A percentile compares a stretch with the other conserved stretches of the same genome.
Conservation (phyloP, 2,888 invertebrate species). For the Bursaphelenchus okinawaensis region DNA sequence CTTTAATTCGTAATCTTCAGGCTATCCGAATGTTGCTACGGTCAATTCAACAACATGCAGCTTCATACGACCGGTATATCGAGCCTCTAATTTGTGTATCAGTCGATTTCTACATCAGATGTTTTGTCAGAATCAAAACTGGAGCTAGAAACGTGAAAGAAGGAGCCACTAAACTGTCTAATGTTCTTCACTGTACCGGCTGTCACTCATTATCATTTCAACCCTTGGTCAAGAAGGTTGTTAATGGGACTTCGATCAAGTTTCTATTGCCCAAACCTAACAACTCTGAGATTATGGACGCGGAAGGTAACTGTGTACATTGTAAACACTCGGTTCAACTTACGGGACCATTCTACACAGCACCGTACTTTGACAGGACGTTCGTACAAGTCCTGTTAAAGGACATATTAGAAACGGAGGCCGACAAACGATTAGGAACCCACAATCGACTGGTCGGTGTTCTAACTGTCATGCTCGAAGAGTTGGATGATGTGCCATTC, state of each 20-base stretch:
- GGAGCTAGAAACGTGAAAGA: slow-evolving; percentile 80
- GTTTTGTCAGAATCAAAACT: slow-evolving; percentile 78
- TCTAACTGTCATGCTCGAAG: slow-evolving; percentile 71
- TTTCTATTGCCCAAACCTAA: slow-evolving; percentile 17
- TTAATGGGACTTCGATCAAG: slow-evolving; percentile 35
- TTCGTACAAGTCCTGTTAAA: slow-evolving; percentile 72
- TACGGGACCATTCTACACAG: slow-evolving; percentile 91
- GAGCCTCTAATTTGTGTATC: slow-evolving; percentile 82
- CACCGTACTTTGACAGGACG: slow-evolving; percentile 72
- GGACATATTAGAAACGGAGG: slow-evolving; percentile 37
- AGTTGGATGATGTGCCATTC: slow-evolving; percentile 76
- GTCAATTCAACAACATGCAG: slow-evolving; percentile 83
- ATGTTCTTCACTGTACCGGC: slow-evolving; percentile 82
- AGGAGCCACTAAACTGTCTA: slow-evolving; percentile 77
- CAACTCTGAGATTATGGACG: slow-evolving; percentile 21
- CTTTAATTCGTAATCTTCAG: too few relatives aligned
- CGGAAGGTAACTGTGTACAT: slow-evolving; percentile 39
- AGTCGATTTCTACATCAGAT: slow-evolving; percentile 89
- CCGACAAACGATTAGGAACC: slow-evolving; percentile 66
- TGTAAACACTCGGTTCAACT: slow-evolving; percentile 63
- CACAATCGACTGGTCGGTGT: slow-evolving; percentile 74
- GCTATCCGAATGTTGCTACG: slow-evolving; percentile 86
- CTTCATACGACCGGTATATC: slow-evolving; percentile 84
- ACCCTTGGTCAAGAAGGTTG: slow-evolving; percentile 66
- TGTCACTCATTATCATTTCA: slow-evolving; percentile 77